phyloP scores from a whole-genome alignment of 1,140 invertebrate species.

The Drosophila nigromelanica region DNA sequence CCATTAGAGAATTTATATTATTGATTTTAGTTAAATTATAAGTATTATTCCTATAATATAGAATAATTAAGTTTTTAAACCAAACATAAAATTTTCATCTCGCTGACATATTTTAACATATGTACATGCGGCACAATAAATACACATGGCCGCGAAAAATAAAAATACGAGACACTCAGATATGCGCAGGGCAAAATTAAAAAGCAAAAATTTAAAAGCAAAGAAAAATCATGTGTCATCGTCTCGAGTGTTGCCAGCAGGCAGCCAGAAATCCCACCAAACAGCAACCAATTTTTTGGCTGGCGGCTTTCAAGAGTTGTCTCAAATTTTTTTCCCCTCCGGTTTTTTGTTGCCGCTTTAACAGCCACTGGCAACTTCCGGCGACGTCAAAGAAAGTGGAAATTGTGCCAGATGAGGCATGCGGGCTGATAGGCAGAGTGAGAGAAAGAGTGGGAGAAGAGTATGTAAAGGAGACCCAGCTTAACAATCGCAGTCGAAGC shows the following conservation, averaged over 20 bases:
- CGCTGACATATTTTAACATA: conserved; percentile 31
- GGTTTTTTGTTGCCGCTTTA: conserved; percentile 21
- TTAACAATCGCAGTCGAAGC: conserved; percentile 34
- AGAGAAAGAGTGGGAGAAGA: too few relatives aligned
- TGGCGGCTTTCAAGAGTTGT: not conserved
- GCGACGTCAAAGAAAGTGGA: conserved; percentile 48
- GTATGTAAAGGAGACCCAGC: not conserved
- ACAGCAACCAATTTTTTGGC: conserved; percentile 13
- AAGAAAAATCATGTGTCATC: conserved; percentile 16
- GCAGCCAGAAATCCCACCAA: conserved; percentile 23
- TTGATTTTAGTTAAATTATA: too few relatives aligned
- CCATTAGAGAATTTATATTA: too few relatives aligned
- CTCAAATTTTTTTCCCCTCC: not conserved
- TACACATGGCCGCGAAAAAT: conserved; percentile 16
- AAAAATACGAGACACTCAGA: conserved; percentile 2
- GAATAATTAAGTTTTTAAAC: not conserved
- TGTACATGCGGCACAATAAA: conserved; percentile 39
- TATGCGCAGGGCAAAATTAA: conserved; percentile 35
- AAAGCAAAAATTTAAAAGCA: conserved; percentile 18
- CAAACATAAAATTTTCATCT: not conserved
- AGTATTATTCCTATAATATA: too few relatives aligned
- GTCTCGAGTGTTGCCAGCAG: conserved; percentile 9
- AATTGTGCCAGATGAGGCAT: conserved; percentile 54
- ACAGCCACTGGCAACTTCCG: conserved; percentile 37
- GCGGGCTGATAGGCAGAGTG: not conserved